A percentile compares a stretch with the other conserved stretches of the same genome.
phyloP scores from a whole-genome alignment of 2,113 vertebrate genomes.

The Polyodon spathula region DNA sequence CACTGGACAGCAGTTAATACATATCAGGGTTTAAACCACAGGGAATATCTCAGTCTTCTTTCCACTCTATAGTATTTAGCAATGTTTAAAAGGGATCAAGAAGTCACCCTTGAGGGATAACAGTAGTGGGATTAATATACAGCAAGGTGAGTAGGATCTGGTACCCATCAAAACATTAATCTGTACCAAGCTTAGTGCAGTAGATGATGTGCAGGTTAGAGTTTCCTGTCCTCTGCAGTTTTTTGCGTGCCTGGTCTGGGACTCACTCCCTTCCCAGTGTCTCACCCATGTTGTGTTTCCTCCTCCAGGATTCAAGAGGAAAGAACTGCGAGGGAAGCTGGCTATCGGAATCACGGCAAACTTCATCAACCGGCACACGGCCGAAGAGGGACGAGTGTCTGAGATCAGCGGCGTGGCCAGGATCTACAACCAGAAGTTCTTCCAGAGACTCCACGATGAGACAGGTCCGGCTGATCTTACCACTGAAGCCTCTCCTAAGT shows the following conservation, averaged over 20 bases:
- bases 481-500: too few relatives aligned
- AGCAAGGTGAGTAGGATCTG: too few relatives aligned
- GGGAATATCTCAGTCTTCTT: too few relatives aligned
- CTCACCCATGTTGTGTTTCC: neutral
- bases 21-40: too few relatives aligned
- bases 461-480: slow-evolving; percentile 52
- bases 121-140: too few relatives aligned
- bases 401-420: slow-evolving; percentile 90
- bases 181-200: too few relatives aligned
- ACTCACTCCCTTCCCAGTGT: neutral
- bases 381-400: slow-evolving; percentile 67
- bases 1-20: too few relatives aligned
- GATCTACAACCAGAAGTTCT: slow-evolving; percentile 95
- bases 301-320: slow-evolving; percentile 71
- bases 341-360: slow-evolving; percentile 91
- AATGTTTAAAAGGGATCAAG: too few relatives aligned
- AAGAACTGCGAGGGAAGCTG: slow-evolving; percentile 80
- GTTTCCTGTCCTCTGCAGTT: fast-evolving
- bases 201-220: too few relatives aligned
- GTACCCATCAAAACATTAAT: too few relatives aligned
- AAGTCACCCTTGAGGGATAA: too few relatives aligned
- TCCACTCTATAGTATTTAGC: too few relatives aligned
- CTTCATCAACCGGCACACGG: slow-evolving; percentile 72
- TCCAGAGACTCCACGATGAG: slow-evolving; percentile 75
- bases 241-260: neutral